Conservation (phyloP, 2,888 invertebrate genomes). For the Drosophila meridiana region DNA sequence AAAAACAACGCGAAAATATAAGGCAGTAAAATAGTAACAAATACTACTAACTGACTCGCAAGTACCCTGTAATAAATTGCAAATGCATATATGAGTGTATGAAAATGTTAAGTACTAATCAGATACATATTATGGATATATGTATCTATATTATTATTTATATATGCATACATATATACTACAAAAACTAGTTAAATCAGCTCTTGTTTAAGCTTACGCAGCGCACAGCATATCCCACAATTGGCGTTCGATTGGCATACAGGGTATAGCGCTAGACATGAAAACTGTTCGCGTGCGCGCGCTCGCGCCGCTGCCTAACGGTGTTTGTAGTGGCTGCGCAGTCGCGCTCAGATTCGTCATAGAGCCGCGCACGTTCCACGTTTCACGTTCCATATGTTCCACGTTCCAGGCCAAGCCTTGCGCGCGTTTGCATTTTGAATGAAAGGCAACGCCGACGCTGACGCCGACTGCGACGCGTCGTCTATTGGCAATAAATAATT, state of each 20-base stretch:
- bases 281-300: slow-evolving; percentile 71
- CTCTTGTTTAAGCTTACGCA: neutral
- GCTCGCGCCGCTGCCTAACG: slow-evolving; percentile 64
- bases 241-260: neutral
- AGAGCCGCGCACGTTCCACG: slow-evolving; percentile 36
- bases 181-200: neutral
- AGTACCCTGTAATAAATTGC: slow-evolving; percentile 10
- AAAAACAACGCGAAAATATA: slow-evolving; percentile 19
- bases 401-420: slow-evolving; percentile 55
- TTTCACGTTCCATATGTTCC: slow-evolving; percentile 43
- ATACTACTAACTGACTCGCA: neutral
- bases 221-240: neutral
- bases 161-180: neutral
- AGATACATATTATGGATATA: too few species aligned
- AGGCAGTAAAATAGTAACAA: slow-evolving; percentile 35
- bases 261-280: slow-evolving; percentile 54
- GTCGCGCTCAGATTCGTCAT: slow-evolving; percentile 59
- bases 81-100: too few species aligned
- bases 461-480: slow-evolving; percentile 14
- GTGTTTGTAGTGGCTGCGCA: slow-evolving; percentile 70
- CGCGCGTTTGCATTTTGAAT: slow-evolving; percentile 53
- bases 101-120: neutral
- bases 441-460: slow-evolving; percentile 44
- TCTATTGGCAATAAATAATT: slow-evolving; percentile 76
- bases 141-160: neutral